A percentile compares a stretch with the other conserved stretches of the same genome.
phyloP scores from a whole-genome alignment of 2,888 invertebrate species.

The Abrostola tripartita region DNA sequence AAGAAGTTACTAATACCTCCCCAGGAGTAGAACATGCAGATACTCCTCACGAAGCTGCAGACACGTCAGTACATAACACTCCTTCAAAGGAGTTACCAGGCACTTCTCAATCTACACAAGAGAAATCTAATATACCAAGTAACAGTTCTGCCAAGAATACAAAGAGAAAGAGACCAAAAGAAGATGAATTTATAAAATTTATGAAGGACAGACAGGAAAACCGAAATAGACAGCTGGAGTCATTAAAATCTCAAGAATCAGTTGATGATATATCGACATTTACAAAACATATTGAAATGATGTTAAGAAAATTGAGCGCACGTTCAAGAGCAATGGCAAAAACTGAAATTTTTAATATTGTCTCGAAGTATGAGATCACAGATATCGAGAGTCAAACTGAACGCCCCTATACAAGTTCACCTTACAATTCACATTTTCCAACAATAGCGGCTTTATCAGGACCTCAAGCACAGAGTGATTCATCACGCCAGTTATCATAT shows the following conservation, averaged over 20 bases:
- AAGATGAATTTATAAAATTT: constrained; percentile 13
- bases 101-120: neutral
- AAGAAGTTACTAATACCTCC: constrained; percentile 32
- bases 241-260: constrained; percentile 21
- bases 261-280: constrained; percentile 31
- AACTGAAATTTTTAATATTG: too few relatives aligned
- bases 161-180: constrained; percentile 6
- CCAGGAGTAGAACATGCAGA: constrained; percentile 27
- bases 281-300: constrained; percentile 31
- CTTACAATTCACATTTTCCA: neutral
- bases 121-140: constrained; percentile 2
- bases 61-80: constrained; percentile 11
- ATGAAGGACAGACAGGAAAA: constrained; percentile 16
- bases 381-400: too few relatives aligned
- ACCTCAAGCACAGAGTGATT: neutral
- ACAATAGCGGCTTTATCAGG: neutral
- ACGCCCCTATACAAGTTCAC: too few relatives aligned
- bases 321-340: constrained; percentile 13
- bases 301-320: constrained; percentile 34
- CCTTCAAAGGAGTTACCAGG: neutral
- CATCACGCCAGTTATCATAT: neutral
- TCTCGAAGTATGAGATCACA: too few relatives aligned
- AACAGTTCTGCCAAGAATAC: constrained; percentile 2
- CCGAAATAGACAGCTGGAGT: constrained; percentile 16
- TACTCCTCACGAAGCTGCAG: constrained; percentile 22